Base-by-base conservation (phyloP, 2,113 vertebrate species). In the Pelecanoides urinatrix region DNA sequence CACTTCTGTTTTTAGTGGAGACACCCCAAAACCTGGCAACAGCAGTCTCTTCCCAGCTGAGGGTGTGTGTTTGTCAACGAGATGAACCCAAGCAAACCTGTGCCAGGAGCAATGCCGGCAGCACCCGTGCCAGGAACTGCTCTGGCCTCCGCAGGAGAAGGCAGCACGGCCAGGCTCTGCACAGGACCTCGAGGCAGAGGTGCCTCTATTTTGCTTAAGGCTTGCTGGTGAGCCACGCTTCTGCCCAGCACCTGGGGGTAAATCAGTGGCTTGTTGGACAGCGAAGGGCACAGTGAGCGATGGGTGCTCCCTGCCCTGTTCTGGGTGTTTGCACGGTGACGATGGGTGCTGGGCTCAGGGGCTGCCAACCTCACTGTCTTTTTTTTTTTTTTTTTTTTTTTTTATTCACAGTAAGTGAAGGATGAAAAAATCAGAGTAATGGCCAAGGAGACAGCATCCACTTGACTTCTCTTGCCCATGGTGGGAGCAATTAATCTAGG, bases 251-350 rank as follows among this genome's bases (percentile, higher is more conserved):
- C 9, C 27, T 25, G 47, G 59, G 9, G 40, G 77, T 91, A 75
- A 92, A 87, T 89, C 87, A 63, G 90, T 42, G 81, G 52, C 58
- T 71, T 36, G 59, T 44, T 50, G 93, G 86, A 52, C 81, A 68
- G 22, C 32, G 76, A 86, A 96, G 93, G 96, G 92, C 93, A 52
- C 49, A 14, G 86, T 56, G 95, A 98, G 68, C n/a, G 13, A 38
- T 94, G 89, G 78, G 62, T 56, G 21, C 50, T 15, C 4, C 86
- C 49, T 16, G 29, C 59, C 44, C 11, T 79, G 86, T 58, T 34
- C 29, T 3, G 22, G 89, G 2, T 75, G 93, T 27, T 86, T 56
- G 95, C 86, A 40, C 25, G 11, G 61, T 84, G 85, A 34, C 7
- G 36, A 71, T 61, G 92, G 82, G 14, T 82, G 86, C 58, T 66